These are phyloP conservation scores for Rhingia campestris DNA, from an alignment of 2,888 invertebrate species.

Conservation along the genomic window DNA sequence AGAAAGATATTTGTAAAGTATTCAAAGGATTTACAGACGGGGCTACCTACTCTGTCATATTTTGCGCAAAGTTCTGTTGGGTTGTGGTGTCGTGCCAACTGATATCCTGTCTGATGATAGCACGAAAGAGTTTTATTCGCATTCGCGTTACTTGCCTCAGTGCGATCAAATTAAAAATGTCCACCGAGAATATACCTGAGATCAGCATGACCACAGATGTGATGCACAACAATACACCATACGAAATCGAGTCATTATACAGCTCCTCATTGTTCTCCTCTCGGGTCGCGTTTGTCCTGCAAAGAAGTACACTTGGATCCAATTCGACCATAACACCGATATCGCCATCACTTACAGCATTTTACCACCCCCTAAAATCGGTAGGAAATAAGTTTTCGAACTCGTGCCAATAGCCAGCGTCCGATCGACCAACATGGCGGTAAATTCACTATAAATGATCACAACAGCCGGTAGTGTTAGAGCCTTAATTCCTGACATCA, in stretches of 20 bases:
- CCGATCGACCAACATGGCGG: conserved; percentile 87
- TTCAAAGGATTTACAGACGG: too few relatives aligned
- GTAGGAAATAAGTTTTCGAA: conserved; percentile 84
- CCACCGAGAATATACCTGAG: conserved; percentile 86
- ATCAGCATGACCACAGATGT: conserved; percentile 86
- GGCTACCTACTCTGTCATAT: conserved; percentile 88
- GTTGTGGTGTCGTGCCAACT: conserved; percentile 89
- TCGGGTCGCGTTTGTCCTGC: conserved; percentile 84
- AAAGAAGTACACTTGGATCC: conserved; percentile 34
- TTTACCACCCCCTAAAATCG: conserved; percentile 86
- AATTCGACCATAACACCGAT: background rate
- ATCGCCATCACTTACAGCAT: conserved; percentile 83
- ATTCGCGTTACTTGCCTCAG: conserved; percentile 86
- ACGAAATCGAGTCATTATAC: conserved; percentile 87
- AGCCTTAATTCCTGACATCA: conserved; percentile 86
- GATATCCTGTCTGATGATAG: conserved; percentile 88
- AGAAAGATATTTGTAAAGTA: too few relatives aligned
- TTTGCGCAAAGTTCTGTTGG: conserved; percentile 88
- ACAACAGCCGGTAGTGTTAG: conserved; percentile 87
- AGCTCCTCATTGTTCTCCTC: conserved; percentile 85
- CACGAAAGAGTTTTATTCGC: conserved; percentile 85
- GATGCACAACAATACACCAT: conserved; percentile 86
- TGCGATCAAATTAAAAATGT: conserved; percentile 87
- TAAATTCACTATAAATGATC: conserved; percentile 89
- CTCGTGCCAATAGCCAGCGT: conserved; percentile 85